Conservation (phyloP, 2,797 vertebrate species). For the Loriculus beryllinus region DNA sequence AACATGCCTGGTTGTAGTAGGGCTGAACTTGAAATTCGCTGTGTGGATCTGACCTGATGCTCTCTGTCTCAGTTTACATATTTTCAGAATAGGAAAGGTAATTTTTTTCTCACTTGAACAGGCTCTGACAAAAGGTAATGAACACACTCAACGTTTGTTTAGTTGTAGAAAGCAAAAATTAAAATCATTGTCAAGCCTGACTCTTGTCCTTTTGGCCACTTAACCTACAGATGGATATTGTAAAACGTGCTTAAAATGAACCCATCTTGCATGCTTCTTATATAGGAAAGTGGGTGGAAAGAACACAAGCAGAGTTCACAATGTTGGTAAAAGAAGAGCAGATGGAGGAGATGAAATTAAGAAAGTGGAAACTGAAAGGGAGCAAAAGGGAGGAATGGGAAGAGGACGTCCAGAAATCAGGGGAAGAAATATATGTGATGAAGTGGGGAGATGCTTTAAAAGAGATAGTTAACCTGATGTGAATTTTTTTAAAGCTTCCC, state of each 20-base stretch:
- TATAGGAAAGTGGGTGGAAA: not conserved
- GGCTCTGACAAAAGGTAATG: not conserved
- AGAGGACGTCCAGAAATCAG: not conserved
- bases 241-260: not conserved
- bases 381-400: not conserved
- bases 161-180: constrained; percentile 11
- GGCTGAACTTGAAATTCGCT: not conserved
- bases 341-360: not conserved
- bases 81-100: not conserved
- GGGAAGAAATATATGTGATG: not conserved
- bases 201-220: not conserved
- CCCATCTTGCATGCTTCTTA: not conserved
- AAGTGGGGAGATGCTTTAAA: not conserved
- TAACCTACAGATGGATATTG: not conserved
- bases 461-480: not conserved
- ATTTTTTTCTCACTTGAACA: not conserved
- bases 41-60: not conserved
- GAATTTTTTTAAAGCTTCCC: not conserved
- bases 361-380: not conserved
- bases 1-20: not conserved
- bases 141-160: not conserved
- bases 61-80: not conserved
- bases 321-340: not conserved
- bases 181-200: not conserved
- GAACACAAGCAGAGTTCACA: not conserved